Conservation (phyloP, 1,140 invertebrate genomes). For the Aphelenchoides avenae region DNA sequence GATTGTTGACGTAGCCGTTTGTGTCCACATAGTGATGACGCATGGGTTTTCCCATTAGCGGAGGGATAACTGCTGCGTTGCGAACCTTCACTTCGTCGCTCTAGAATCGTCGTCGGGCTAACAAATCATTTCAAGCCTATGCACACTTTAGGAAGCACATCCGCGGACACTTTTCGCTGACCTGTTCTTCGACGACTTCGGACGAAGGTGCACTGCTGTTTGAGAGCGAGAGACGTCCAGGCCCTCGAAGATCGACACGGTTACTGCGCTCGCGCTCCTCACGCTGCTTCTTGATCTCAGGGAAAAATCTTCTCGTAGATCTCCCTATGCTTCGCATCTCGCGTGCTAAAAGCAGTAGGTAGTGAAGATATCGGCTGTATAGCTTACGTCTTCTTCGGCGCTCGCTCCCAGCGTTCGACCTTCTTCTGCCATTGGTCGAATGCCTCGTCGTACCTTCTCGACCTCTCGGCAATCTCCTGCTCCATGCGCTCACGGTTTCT, state of each 20-base stretch:
- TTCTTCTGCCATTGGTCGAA: constrained; percentile 38
- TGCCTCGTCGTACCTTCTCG: too few species aligned
- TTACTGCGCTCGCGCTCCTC: constrained; percentile 33
- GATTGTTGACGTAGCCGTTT: constrained; percentile 31
- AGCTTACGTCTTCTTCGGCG: constrained; percentile 33
- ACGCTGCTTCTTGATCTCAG: constrained; percentile 25
- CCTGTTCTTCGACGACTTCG: too few species aligned
- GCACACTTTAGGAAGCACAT: not conserved
- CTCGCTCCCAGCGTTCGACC: constrained; percentile 17
- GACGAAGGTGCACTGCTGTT: not conserved
- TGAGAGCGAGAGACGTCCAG: constrained; percentile 13
- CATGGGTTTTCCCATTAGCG: constrained; percentile 4
- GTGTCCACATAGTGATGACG: not conserved
- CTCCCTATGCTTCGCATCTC: constrained; percentile 26
- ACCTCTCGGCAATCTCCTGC: too few species aligned
- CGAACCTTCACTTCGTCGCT: constrained; percentile 6
- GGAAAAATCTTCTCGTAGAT: constrained; percentile 37
- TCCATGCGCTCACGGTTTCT: too few species aligned
- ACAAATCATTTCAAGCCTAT: too few species aligned
- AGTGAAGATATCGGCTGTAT: not conserved
- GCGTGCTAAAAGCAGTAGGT: constrained; percentile 8
- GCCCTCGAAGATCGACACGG: constrained; percentile 29
- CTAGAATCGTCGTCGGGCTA: constrained; percentile 2
- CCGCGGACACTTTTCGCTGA: too few species aligned
- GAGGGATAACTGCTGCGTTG: constrained; percentile 7